Evolutionary conservation across 2,113 vertebrate species (phyloP).

Genomic region (Chiloscyllium plagiosum): DNA sequence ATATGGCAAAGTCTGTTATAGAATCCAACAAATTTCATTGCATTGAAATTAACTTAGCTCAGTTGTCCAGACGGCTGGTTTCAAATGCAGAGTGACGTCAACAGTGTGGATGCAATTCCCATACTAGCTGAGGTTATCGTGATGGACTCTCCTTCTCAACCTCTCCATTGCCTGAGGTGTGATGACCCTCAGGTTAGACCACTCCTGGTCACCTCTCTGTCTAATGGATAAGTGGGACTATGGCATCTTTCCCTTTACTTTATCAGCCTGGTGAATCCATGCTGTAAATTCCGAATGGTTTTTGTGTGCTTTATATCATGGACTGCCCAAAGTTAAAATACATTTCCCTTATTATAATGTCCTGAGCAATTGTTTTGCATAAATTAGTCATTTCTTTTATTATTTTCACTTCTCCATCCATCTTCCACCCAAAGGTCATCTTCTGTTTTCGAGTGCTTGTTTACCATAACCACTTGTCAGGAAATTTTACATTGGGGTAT

Average conservation of each 20-base stretch:
- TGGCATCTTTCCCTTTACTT: background rate
- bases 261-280: background rate
- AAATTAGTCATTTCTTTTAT: background rate
- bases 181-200: too few species aligned
- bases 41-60: background rate
- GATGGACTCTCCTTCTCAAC: too few species aligned
- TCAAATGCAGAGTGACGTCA: too few species aligned
- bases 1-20: background rate
- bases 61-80: too few species aligned
- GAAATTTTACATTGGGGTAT: background rate
- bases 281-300: background rate
- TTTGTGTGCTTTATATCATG: background rate
- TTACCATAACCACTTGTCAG: background rate
- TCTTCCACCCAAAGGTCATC: background rate
- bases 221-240: background rate
- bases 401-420: background rate
- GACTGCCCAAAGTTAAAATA: background rate
- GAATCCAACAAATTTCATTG: background rate
- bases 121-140: too few species aligned
- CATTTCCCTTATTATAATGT: background rate
- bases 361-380: background rate
- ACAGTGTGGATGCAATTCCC: too few species aligned
- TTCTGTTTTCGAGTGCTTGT: background rate
- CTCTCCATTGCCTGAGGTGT: too few species aligned
- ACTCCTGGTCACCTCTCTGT: background rate